Evolutionary conservation across 1,140 invertebrate species (phyloP).

Genomic region (Euwallacea similis): DNA sequence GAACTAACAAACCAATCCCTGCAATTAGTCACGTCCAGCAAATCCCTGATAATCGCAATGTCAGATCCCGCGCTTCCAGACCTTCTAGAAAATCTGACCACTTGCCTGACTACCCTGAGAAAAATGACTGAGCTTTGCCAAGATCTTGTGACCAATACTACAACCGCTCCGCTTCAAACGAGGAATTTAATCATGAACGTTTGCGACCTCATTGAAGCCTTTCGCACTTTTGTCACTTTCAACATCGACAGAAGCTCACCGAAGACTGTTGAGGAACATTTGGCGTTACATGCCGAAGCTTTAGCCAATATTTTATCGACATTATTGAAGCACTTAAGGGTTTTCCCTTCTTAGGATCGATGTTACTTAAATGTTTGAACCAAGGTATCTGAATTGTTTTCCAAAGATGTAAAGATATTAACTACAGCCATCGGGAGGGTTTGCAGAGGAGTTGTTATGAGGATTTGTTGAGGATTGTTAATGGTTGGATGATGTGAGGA

Average conservation of each 20-base stretch:
- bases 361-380: neutral
- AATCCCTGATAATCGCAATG: constrained; percentile 78
- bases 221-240: constrained; percentile 67
- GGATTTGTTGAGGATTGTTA: too few species aligned
- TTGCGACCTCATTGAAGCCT: constrained; percentile 77
- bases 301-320: constrained; percentile 80
- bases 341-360: constrained; percentile 67
- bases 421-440: neutral
- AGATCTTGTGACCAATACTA: constrained; percentile 72
- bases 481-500: too few species aligned
- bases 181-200: constrained; percentile 78
- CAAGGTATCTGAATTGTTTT: constrained; percentile 17
- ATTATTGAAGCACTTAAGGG: constrained; percentile 75
- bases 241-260: constrained; percentile 58
- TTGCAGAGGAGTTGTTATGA: too few species aligned
- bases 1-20: constrained; percentile 77
- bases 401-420: constrained; percentile 27
- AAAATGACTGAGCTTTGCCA: constrained; percentile 69
- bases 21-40: constrained; percentile 80
- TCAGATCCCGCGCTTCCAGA: constrained; percentile 64
- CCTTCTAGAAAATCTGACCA: constrained; percentile 65
- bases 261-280: constrained; percentile 62
- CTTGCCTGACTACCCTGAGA: constrained; percentile 70
- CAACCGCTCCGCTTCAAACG: constrained; percentile 75
- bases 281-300: constrained; percentile 74